Evolutionary conservation across 2,888 invertebrate species (phyloP).

Genomic region (Dimorphilus gyrociliatus): DNA sequence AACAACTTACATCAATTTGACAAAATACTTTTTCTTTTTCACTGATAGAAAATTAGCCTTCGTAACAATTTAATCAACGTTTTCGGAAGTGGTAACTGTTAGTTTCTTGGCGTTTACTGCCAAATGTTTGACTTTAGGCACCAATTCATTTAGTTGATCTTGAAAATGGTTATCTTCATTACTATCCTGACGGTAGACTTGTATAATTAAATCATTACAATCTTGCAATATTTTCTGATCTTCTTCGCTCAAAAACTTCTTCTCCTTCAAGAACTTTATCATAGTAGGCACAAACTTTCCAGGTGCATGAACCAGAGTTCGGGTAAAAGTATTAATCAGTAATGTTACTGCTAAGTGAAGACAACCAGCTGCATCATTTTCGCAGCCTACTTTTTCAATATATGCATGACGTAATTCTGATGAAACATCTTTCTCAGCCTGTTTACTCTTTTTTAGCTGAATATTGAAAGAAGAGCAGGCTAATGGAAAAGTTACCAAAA

Average conservation of each 20-base stretch:
- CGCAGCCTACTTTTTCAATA: constrained; percentile 53
- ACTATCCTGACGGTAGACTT: no score
- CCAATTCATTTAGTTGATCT: constrained; percentile 8
- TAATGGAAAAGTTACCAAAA: no score
- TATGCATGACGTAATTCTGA: constrained; percentile 65
- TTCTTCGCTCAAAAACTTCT: constrained; percentile 50
- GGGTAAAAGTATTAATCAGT: constrained; percentile 61
- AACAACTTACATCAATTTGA: no score
- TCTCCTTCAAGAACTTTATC: constrained; percentile 52
- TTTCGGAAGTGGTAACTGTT: constrained; percentile 3
- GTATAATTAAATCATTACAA: constrained; percentile 55
- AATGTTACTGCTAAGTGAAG: constrained; percentile 39
- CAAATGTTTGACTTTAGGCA: constrained; percentile 16
- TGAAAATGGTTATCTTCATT: constrained; percentile 4
- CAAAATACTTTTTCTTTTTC: no score
- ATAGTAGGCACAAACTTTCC: constrained; percentile 77
- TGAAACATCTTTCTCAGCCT: no score
- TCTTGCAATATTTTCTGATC: constrained; percentile 48
- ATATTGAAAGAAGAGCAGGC: no score
- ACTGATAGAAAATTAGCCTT: no score
- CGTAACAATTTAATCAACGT: no score
- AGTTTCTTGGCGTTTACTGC: constrained; percentile 13
- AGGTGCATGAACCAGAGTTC: constrained; percentile 72
- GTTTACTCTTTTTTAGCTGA: no score
- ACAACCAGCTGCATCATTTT: constrained; percentile 27